Evolutionary conservation across 2,113 vertebrate species (phyloP), one percentile per base, ranked within the genome.

Genomic region (Melozone crissalis): DNA sequence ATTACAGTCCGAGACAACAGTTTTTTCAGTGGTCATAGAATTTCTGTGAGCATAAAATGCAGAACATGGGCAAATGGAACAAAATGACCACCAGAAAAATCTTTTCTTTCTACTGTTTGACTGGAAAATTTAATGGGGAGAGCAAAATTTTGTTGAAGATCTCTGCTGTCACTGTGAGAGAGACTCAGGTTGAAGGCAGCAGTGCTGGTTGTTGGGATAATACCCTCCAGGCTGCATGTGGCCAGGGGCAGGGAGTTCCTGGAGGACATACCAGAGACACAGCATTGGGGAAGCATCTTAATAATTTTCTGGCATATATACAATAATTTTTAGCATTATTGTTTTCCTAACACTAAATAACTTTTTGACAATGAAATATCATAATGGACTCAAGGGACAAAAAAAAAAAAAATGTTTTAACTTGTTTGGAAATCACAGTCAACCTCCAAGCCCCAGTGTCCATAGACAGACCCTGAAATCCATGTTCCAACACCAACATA

Each of bases 1-100:
- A 51, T 47, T 49, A 27, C n/a, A 55, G 4, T 28, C 11, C 1
- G 1, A 54, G 28, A 37, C 3, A 1, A 67, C 9, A 35, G 1
- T 41, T 85, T 83, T 83, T 92, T 80, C 39, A 93, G 15, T 0
- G 0, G 12, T 72, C 15, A 51, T 41, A 44, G 47, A 93, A 82
- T 69, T 82, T 17, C 26, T 86, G 37, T 13, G 13, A 83, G 46
- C 28, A 39, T 11, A 67, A 84, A 94, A 51, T n/a, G 13, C 15
- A 83, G 59, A 89, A 16, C 5, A 39, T 30, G 41, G 24, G 30
- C 30, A 72, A 69, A 41, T 10, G 2, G 1, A 72, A 13, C 14
- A 74, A 68, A 16, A 43, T 4, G 55, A 22, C 5, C 16, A 87
- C 37, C 57, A 39, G 9, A 11, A 83, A 90, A 81, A 72, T 21